Conservation (phyloP, 2,888 invertebrate genomes). For the Trissoscelio sp. region DNA sequence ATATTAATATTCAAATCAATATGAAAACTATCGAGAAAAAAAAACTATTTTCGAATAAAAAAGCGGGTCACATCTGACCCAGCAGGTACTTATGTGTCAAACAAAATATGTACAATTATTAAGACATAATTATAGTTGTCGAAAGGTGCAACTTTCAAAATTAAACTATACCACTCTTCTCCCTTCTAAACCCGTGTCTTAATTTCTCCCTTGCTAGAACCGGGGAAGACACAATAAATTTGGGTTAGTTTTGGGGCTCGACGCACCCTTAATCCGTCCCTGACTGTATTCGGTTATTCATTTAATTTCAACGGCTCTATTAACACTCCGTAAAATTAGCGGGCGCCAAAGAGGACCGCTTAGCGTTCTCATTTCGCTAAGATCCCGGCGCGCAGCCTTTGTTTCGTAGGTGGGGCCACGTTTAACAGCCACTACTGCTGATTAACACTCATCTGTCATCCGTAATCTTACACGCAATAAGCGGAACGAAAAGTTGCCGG, state of each 20-base stretch:
- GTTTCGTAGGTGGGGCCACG: constrained; percentile 25
- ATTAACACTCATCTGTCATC: constrained; percentile 60
- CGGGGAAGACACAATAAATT: constrained; percentile 55
- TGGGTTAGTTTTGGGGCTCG: constrained; percentile 49
- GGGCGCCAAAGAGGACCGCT: constrained; percentile 57
- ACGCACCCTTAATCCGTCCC: constrained; percentile 56
- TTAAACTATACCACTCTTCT: neutral
- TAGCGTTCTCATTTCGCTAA: constrained; percentile 58
- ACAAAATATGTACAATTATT: too few relatives aligned
- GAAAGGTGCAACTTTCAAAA: too few relatives aligned
- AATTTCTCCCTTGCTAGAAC: constrained; percentile 15
- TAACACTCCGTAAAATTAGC: constrained; percentile 68
- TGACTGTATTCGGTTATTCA: constrained; percentile 63
- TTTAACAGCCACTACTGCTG: constrained; percentile 57
- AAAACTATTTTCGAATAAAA: too few relatives aligned
- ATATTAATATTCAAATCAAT: too few relatives aligned
- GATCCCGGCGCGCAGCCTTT: constrained; percentile 22
- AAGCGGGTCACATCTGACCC: too few relatives aligned
- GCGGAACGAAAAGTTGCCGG: constrained; percentile 5
- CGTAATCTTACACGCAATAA: constrained; percentile 53
- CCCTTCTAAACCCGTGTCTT: constrained; percentile 3
- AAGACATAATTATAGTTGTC: too few relatives aligned
- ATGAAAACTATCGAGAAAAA: too few relatives aligned
- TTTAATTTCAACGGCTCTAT: constrained; percentile 69
- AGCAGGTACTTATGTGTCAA: too few relatives aligned